These are phyloP conservation scores for Chrysomallon squamiferum DNA, from an alignment of 1,140 invertebrate genomes.

Conservation along the genomic window DNA sequence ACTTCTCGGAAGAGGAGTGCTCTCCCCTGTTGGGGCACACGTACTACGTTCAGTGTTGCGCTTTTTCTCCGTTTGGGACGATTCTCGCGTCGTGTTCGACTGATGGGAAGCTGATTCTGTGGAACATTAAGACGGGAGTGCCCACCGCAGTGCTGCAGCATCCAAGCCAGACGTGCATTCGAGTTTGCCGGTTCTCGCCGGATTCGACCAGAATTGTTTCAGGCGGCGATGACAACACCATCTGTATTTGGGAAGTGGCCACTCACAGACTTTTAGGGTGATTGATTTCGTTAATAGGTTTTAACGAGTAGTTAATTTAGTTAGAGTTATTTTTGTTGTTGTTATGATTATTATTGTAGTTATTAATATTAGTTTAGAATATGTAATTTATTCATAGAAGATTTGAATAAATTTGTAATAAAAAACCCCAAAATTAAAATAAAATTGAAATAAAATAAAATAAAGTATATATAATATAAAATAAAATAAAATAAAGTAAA, in stretches of 20 bases:
- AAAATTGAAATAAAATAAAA: no score
- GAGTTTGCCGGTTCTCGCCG: constrained; percentile 74
- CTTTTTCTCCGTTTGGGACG: constrained; percentile 76
- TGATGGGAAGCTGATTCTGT: constrained; percentile 76
- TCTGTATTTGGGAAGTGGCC: constrained; percentile 77
- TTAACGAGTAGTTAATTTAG: no score
- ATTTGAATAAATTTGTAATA: no score
- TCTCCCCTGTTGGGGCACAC: constrained; percentile 63
- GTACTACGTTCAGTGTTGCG: constrained; percentile 64
- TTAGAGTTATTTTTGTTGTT: no score
- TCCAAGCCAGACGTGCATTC: constrained; percentile 71
- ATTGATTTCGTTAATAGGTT: no score
- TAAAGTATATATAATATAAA: no score
- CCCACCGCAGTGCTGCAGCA: constrained; percentile 72
- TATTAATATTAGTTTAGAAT: no score
- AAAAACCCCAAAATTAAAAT: no score
- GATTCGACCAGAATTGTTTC: constrained; percentile 73
- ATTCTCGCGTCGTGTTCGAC: constrained; percentile 76
- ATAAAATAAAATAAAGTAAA: no score
- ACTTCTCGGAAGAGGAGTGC: constrained; percentile 51
- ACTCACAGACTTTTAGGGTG: constrained; percentile 71
- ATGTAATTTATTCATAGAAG: no score
- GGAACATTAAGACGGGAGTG: constrained; percentile 72
- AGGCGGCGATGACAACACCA: constrained; percentile 76
- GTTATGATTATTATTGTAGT: no score